Base-by-base conservation (phyloP, 2,113 vertebrate genomes). In the Parotia lawesii region DNA sequence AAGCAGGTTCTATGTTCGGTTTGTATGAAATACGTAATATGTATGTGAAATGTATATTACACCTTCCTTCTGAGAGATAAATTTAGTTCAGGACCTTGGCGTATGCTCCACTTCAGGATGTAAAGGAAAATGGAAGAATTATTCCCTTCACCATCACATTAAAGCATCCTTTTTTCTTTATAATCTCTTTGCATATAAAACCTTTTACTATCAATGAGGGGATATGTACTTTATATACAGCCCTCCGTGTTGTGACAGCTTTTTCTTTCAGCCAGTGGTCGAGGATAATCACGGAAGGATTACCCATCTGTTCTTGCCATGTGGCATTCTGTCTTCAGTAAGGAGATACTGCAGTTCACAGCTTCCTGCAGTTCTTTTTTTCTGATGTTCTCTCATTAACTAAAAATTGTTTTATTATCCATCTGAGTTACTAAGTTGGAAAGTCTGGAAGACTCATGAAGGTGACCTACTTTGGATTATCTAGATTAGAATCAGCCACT, bases 261-360 rank as follows among this genome's bases (percentile, higher is more conserved):
- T 95, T 94, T 94, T 91, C 75, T 78, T 92, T 81, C 94, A 96
- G 93, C 87, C 93, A 96, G 87, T 95, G 95, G 96, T 87, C 28
- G 61, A 88, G 65, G 94, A 95, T 95, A 94, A 93, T 95, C 90
- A 94, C 2, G 65, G 76, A 96, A 95, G 90, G 85, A 94, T 96
- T 91, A 90, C 69, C 95, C 95, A 97, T 97, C 94, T 97, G 96
- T 91, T 96, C 93, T 95, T 90, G 86, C 91, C 94, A 93, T 96
- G 95, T 94, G 95, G 91, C 87, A 91, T 85, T 97, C 82, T 81
- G 83, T 90, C 94, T 95, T 72, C 42, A 19, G 61, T n/a, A 35
- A 83, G 56, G 91, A 93, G 85, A 95, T 75, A 84, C 1, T 86
- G 90, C 93, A 94, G 64, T 80, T 90, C 91, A 64, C 93, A 93